A percentile compares a stretch with the other conserved stretches of the same genome.
Evolutionary conservation across 2,888 invertebrate genomes (phyloP).

Genomic region (Agrypnus murinus): DNA sequence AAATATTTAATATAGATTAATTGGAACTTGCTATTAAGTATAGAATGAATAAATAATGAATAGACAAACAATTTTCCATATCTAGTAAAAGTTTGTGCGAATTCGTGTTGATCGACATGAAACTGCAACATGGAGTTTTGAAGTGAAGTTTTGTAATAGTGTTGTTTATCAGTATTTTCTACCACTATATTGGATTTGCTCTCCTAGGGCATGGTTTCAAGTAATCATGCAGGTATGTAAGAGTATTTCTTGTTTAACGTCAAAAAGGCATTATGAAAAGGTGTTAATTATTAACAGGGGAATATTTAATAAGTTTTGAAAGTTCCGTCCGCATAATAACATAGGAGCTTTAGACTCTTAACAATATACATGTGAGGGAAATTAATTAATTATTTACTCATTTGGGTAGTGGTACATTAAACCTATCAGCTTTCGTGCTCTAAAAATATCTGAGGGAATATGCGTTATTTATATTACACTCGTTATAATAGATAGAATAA

Average conservation of each 20-base stretch:
- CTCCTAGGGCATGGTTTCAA: constrained; percentile 31
- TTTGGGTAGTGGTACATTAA: not conserved
- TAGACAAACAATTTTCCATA: too few species aligned
- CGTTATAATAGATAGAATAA: too few species aligned
- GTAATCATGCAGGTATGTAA: constrained; percentile 37
- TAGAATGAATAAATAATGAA: too few species aligned
- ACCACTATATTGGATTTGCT: constrained; percentile 4
- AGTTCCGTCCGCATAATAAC: not conserved
- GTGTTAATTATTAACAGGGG: constrained; percentile 19
- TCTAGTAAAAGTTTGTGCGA: constrained; percentile 1
- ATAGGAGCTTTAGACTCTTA: not conserved
- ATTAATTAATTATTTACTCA: constrained; percentile 7
- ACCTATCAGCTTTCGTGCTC: not conserved
- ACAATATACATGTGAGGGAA: not conserved
- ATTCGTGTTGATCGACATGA: constrained; percentile 8
- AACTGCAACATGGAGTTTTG: not conserved
- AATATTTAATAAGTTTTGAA: constrained; percentile 18
- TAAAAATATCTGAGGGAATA: not conserved
- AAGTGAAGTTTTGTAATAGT: constrained; percentile 20
- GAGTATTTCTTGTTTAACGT: not conserved
- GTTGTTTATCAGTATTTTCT: constrained; percentile 2
- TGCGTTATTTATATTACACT: too few species aligned
- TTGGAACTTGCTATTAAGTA: too few species aligned
- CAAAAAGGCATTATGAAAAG: not conserved
- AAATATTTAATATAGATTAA: too few species aligned